These are phyloP conservation scores for Gobio gobio DNA, from an alignment of 2,113 vertebrate species.

Conservation along the genomic window DNA sequence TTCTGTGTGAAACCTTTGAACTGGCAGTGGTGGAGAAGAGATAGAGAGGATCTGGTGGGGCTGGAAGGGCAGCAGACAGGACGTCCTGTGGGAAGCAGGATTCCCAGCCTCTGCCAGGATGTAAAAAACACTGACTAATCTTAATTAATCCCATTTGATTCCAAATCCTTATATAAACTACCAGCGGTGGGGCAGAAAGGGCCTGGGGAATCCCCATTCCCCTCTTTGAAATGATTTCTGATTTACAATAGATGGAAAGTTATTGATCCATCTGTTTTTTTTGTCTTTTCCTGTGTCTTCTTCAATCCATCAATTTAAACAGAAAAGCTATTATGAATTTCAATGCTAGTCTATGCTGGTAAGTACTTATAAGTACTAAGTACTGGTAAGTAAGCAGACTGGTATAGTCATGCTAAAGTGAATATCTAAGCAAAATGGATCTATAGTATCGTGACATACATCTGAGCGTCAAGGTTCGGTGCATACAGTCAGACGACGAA, in stretches of 20 bases:
- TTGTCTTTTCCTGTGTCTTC: background rate
- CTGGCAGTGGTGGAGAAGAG: background rate
- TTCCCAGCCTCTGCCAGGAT: slow-evolving; percentile 6
- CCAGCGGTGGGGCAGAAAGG: background rate
- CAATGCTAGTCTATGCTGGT: background rate
- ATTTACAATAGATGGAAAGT: background rate
- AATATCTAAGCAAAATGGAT: no score
- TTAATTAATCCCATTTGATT: background rate
- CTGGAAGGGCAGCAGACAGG: background rate
- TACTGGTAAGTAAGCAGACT: no score
- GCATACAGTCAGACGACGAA: no score
- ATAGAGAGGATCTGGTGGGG: background rate
- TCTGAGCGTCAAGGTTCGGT: no score
- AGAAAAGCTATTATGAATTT: background rate
- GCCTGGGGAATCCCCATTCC: background rate
- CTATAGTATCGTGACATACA: no score
- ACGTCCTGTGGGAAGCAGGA: slow-evolving; percentile 4
- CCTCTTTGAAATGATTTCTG: background rate
- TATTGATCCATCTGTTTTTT: background rate
- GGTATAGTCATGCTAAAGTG: no score
- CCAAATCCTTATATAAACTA: slow-evolving; percentile 1
- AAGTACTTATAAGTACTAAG: background rate
- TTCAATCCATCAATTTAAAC: background rate
- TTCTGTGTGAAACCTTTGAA: background rate
- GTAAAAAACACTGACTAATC: background rate